Conservation (phyloP, 2,888 invertebrate species). For the Limenitis camilla region DNA sequence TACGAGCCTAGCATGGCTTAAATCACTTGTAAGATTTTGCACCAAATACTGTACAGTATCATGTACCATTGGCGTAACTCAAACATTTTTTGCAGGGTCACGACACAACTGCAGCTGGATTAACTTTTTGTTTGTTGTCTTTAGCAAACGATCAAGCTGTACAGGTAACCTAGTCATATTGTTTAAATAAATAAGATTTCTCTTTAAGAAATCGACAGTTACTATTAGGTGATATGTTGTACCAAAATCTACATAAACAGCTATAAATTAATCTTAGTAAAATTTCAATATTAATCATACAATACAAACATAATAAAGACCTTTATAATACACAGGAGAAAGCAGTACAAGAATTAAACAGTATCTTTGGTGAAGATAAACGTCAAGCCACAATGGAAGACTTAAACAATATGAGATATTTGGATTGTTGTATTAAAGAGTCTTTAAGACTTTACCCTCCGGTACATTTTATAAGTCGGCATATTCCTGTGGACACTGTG, state of each 20-base stretch:
- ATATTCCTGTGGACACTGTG: conserved; percentile 70
- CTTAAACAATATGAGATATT: conserved; percentile 76
- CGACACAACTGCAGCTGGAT: conserved; percentile 75
- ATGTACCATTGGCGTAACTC: too few species aligned
- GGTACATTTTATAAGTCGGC: conserved; percentile 78
- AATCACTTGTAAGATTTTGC: too few species aligned
- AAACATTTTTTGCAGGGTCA: conserved; percentile 68
- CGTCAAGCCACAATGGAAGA: conserved; percentile 76
- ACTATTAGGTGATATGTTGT: too few species aligned
- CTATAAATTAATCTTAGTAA: too few species aligned
- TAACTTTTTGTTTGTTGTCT: conserved; percentile 65
- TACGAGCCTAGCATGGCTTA: too few species aligned
- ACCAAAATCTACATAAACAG: too few species aligned
- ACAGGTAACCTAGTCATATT: conserved; percentile 47
- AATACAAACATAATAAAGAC: too few species aligned
- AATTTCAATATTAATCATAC: too few species aligned
- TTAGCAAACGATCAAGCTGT: conserved; percentile 63
- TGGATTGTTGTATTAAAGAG: conserved; percentile 82
- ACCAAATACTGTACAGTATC: too few species aligned
- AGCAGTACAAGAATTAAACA: conserved; percentile 75
- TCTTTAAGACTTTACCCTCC: conserved; percentile 78
- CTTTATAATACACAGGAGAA: conserved; percentile 75
- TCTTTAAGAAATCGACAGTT: too few species aligned
- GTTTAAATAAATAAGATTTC: not conserved
- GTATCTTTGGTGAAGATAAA: conserved; percentile 77